Evolutionary conservation across 2,888 invertebrate species (phyloP), one percentile per base, ranked within the genome.

Genomic region (Mycalesis mineus): DNA sequence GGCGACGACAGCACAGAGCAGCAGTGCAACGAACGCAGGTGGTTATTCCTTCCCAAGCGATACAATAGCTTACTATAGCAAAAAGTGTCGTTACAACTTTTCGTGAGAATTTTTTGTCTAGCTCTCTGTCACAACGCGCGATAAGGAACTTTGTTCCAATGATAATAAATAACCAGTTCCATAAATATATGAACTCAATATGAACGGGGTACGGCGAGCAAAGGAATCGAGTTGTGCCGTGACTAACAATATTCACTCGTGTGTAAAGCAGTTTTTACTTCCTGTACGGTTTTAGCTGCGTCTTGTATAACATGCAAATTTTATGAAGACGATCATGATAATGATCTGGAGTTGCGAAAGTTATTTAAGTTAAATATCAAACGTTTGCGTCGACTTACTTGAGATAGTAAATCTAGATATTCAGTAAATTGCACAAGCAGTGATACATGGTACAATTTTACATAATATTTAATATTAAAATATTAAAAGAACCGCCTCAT

Each of bases 191-290:
- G 31, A 51, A 51, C 15, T 52, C 14, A 22, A 36, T 17, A 31
- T 52, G 33, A 33, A 40, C 29, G 40, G 31, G n/a, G 39, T 42
- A 42, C 28, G 13, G 22, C 31, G 41, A 31, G 29, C 28, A 29
- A 29, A 40, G 15, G 33, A 29, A 52, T 48, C 71, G 68, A 76
- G 77, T 70, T 73, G 72, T 75, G 69, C 83, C 84, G 83, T 84
- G 84, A 80, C 75, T 76, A 71, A 75, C 73, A 73, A 72, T 74
- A 74, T 75, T 72, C 82, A 79, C 72, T 86, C 84, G 84, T 84
- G 84, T 79, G 80, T 52, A 22, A 52, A 52, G 52, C 42, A 36
- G 33, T 52, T 52, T 52, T 36, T 42, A 52, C 52, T 52, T 52
- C 42, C 42, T 52, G 42, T 42, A 42, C 52, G 42, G 7, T 52